Conservation (phyloP, 2,797 vertebrate species). For the Helarctos malayanus region DNA sequence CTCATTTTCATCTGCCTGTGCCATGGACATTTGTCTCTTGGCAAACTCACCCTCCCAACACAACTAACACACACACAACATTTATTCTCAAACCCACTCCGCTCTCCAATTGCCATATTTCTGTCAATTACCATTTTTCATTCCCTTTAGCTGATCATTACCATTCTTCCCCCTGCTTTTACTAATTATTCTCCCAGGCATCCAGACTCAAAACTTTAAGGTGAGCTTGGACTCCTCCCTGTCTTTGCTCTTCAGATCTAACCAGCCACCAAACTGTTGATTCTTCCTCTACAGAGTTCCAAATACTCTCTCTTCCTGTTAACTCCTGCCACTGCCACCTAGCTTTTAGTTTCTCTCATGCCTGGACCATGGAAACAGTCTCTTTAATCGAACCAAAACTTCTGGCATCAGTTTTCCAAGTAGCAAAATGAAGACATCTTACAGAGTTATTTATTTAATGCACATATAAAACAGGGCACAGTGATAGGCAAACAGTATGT, state of each 20-base stretch:
- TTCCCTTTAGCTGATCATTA: conserved; percentile 95
- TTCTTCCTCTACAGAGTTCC: conserved; percentile 6
- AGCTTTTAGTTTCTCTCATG: conserved; percentile 23
- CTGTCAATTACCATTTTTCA: conserved; percentile 94
- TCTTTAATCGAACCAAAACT: conserved; percentile 24
- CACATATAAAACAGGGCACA: not conserved
- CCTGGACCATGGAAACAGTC: not conserved
- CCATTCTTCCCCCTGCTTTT: conserved; percentile 92
- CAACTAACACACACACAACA: conserved; percentile 96
- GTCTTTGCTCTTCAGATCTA: not conserved
- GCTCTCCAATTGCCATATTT: conserved; percentile 90
- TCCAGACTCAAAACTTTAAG: conserved; percentile 26
- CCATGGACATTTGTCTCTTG: conserved; percentile 94
- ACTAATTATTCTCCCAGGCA: not conserved
- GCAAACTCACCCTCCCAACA: conserved; percentile 92
- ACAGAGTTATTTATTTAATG: conserved; percentile 10
- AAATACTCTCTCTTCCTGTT: conserved; percentile 1
- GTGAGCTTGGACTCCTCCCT: not conserved
- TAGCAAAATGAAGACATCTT: not conserved
- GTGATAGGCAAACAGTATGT: not conserved
- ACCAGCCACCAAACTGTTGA: not conserved
- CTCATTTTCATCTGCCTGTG: conserved; percentile 89
- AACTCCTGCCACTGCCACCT: not conserved
- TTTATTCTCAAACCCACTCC: conserved; percentile 93
- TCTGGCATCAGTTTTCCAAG: not conserved